Conservation (phyloP, 1,140 invertebrate genomes). For the Adoxophyes honmai region DNA sequence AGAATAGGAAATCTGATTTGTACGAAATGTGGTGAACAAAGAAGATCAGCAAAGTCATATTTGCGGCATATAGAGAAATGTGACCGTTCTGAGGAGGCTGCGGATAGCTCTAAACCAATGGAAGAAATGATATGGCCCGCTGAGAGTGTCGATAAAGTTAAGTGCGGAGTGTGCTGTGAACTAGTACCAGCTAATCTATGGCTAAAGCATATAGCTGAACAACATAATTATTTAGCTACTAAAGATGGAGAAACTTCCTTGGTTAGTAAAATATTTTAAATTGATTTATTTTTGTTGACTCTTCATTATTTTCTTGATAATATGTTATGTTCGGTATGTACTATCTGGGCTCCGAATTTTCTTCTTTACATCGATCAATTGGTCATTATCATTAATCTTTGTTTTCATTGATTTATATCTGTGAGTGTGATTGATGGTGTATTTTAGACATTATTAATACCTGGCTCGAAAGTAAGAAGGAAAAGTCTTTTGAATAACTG, state of each 20-base stretch:
- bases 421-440: too few species aligned
- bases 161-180: constrained; percentile 36
- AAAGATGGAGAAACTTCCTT: constrained; percentile 30
- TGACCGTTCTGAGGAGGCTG: background rate
- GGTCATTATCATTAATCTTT: too few species aligned
- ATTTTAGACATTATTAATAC: too few species aligned
- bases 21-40: background rate
- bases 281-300: too few species aligned
- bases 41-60: constrained; percentile 3
- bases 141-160: constrained; percentile 16
- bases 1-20: background rate
- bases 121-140: background rate
- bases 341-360: too few species aligned
- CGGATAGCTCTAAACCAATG: background rate
- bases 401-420: too few species aligned
- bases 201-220: constrained; percentile 63
- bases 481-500: too few species aligned
- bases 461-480: too few species aligned
- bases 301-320: too few species aligned
- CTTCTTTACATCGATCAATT: too few species aligned
- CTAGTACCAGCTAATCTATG: constrained; percentile 51
- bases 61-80: background rate
- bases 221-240: constrained; percentile 59
- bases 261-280: constrained; percentile 33
- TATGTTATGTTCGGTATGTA: too few species aligned